Base-by-base conservation (phyloP, 2,888 invertebrate species). In the Trachelus stipa region DNA sequence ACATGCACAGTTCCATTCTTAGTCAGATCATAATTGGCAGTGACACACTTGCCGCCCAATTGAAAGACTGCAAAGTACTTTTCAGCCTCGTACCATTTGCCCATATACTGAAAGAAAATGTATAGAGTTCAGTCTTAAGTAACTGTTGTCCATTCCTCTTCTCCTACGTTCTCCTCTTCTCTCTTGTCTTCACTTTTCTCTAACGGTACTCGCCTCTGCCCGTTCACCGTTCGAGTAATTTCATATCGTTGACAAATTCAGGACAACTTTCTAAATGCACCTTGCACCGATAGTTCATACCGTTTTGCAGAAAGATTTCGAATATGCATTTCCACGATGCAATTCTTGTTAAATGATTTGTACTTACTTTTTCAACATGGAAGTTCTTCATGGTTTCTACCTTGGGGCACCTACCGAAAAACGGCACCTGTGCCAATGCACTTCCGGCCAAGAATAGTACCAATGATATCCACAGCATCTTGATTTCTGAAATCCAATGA, bases 31-130 rank as follows among this genome's bases (percentile, higher is more conserved):
- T 96, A 96, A 79, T 93, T 93, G 0, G 96, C 95, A 3, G 94
- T 94, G 76, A 96, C 94, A 88, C 96, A 97, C 87, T 94, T 95
- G 40, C 95, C 95, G 6, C 95, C 95, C 12, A 95, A 90, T 90
- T 96, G 95, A 88, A 96, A 95, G n/a, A 95, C 86, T 73, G 95
- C 94, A 86, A 96, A 96, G 90, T 96, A 97, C 85, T 95, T 94
- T 85, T 95, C 94, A 31, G 94, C 93, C 90, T 97, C 96, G 87
- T 95, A 96, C 96, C 96, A 97, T 86, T 94, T 94, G 69, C 97
- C 96, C 87, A 95, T 88, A 86, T 95, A 96, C 96, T 96, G 92
- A 76, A 92, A 92, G 78, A 31, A 81, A 35, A 2, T 81, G 68
- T 56, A 9, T 23, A 23, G 23, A 56, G 23, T 56, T 56, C 15